Evolutionary conservation across 1,140 invertebrate species (phyloP), one percentile per base, ranked within the genome.

Genomic region (Galendromus occidentalis): DNA sequence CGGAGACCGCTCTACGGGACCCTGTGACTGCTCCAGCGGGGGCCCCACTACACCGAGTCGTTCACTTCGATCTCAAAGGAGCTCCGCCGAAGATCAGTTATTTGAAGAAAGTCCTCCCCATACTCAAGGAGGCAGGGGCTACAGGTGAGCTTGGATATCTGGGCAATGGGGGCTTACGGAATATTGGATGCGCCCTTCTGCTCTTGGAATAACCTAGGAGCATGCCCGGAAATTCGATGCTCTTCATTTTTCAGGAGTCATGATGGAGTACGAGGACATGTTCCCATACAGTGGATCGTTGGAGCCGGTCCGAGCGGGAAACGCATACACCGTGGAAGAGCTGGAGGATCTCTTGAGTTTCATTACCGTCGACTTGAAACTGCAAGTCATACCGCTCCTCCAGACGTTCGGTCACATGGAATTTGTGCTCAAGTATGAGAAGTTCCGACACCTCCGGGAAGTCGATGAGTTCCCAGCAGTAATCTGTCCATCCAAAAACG

Each of bases 251-350:
- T 4, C 76, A 17, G 76, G 89, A 1, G 75, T 96, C 28, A 77
- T 96, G 1, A 76, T 95, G 64, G 94, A 98, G 75, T 98, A 95
- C 78, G 94, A 98, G 78, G 94, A 98, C 71, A 95, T 92, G 87
- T 98, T 97, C 76, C 93, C 93, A 0, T 97, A 86, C 75, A 79
- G 77, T 25, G 87, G 83, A 0, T 73, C 76, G 0, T 74, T 97
- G 2, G 75, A 76, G n/a, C 75, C 78, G 1, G 75, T 93, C 7
- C 78, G 82, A 1, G 85, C 89, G 2, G 77, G 76, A 33, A 88
- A 92, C 78, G 82, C 83, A 64, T 97, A 95, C 72, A 82, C 80
- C 0, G 79, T 75, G 69, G 73, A 77, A 41, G 84, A 92, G 69
- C 82, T 93, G 1, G 70, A 71, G 17, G 77, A 79, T 18, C 81